Evolutionary conservation across 2,888 invertebrate genomes (phyloP), one percentile per base, ranked within the genome.

Genomic region (Calliopum simillimum): DNA sequence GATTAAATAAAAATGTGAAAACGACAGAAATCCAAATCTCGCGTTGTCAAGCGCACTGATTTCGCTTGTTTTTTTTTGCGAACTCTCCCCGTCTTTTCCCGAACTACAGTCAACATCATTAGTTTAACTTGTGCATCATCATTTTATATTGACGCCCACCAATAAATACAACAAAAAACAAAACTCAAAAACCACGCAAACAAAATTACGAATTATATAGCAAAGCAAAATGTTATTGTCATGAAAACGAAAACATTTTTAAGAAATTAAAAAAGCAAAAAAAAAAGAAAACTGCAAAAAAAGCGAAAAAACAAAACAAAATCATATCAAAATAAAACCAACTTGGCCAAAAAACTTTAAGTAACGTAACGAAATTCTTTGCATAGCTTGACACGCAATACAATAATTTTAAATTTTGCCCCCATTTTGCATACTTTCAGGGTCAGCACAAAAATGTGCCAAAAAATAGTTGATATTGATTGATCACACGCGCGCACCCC

Each of bases 371-470:
- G 8, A 33, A 33, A 8, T 33, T 33, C 5, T 33, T 33, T 33
- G 5, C 33, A 33, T n/a, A n/a, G n/a, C n/a, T n/a, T n/a, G n/a
- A n/a, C n/a, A n/a, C 33, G 8, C 3, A 33, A 33, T 1, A 33
- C 33, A 33, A 5, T 8, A 33, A 33, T 2, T 33, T 33, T 33
- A 33, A 2, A 33, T 33, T 33, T 33, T 53, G 19, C 3, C 25
- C 56, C 6, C 23, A 12, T 47, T 19, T 47, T 44, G 46, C 62
- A 19, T 62, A 62, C 62, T 62, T 62, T 62, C 23, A 62, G 62
- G 62, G 25, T 62, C 21, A 11, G n/a, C n/a, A n/a, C n/a, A n/a
- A n/a, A n/a, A n/a, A n/a, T n/a, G n/a, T n/a, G n/a, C n/a, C n/a
- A n/a, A n/a, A n/a, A n/a, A n/a, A n/a, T n/a, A n/a, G n/a, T n/a